phyloP scores from a whole-genome alignment of 2,113 vertebrate species.

The Aplodontia rufa region DNA sequence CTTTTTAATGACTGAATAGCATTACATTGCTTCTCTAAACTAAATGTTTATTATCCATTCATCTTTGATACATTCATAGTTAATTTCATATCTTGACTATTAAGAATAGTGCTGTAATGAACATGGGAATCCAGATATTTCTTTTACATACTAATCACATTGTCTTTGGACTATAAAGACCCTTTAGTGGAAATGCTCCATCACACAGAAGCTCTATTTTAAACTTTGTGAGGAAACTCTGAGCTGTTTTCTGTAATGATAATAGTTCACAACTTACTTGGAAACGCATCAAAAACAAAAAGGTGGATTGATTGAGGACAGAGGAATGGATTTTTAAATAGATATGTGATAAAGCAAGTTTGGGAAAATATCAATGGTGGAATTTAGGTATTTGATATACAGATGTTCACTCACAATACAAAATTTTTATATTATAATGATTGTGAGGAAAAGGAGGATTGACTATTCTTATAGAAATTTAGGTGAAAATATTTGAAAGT shows the following conservation, averaged over 20 bases:
- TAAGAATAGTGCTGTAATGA: background rate
- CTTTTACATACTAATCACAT: background rate
- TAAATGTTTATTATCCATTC: background rate
- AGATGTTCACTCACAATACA: background rate
- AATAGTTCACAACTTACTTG: background rate
- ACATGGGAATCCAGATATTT: background rate
- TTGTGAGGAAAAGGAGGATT: background rate
- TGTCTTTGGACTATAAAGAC: background rate
- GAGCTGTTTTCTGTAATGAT: background rate
- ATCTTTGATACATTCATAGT: background rate
- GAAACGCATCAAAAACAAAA: background rate
- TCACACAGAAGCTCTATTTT: background rate
- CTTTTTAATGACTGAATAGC: background rate
- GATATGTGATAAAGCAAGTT: background rate
- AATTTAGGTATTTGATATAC: background rate
- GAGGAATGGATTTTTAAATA: background rate
- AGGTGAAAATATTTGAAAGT: background rate
- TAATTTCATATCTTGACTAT: background rate
- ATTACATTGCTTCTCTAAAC: background rate
- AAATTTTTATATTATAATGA: constrained; percentile 5
- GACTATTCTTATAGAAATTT: background rate
- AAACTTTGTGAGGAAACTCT: background rate
- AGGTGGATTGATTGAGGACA: background rate
- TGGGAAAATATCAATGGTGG: background rate
- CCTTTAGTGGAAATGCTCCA: background rate